Conservation (phyloP, 30 jellyfish, hydroid and myxozoan species). For the Hydractinia symbiolongicarpus region DNA sequence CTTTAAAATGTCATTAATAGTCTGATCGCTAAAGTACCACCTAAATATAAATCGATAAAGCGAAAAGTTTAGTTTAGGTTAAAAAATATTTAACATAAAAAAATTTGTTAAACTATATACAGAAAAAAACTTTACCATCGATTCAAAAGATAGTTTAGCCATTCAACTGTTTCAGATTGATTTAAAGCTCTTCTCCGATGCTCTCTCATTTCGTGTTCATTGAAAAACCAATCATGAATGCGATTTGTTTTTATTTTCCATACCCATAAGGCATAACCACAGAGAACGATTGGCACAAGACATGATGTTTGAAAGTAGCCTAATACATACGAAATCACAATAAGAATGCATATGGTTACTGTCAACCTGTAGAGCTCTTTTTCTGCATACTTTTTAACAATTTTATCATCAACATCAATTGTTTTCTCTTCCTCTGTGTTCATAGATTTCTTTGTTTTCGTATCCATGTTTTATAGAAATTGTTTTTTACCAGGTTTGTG, state of each 20-base stretch:
- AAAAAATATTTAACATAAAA: neutral
- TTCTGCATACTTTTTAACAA: conserved; percentile 13
- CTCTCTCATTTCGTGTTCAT: conserved; percentile 80
- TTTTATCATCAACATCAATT: conserved; percentile 13
- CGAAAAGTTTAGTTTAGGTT: too few species aligned
- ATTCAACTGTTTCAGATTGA: conserved; percentile 91
- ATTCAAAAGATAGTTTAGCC: conserved; percentile 82
- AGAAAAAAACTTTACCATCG: conserved; percentile 62
- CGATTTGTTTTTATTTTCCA: conserved; percentile 66
- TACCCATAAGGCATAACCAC: conserved; percentile 68
- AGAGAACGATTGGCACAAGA: conserved; percentile 53
- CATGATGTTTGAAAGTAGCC: conserved; percentile 72
- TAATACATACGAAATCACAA: conserved; percentile 48
- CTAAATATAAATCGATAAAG: conserved; percentile 20
- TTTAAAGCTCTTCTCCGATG: conserved; percentile 84
- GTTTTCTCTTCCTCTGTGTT: conserved; percentile 2
- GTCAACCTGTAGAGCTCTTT: conserved; percentile 58
- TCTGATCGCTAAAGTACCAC: conserved; percentile 97
- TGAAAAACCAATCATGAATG: conserved; percentile 63
- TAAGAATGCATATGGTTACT: conserved; percentile 57
- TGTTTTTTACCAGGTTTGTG: neutral
- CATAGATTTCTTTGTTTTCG: neutral
- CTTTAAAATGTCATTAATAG: conserved; percentile 63
- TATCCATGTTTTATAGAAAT: neutral
- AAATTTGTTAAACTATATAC: neutral